Evolutionary conservation across 2,888 invertebrate genomes (phyloP).

Genomic region (Spilarctia lutea): DNA sequence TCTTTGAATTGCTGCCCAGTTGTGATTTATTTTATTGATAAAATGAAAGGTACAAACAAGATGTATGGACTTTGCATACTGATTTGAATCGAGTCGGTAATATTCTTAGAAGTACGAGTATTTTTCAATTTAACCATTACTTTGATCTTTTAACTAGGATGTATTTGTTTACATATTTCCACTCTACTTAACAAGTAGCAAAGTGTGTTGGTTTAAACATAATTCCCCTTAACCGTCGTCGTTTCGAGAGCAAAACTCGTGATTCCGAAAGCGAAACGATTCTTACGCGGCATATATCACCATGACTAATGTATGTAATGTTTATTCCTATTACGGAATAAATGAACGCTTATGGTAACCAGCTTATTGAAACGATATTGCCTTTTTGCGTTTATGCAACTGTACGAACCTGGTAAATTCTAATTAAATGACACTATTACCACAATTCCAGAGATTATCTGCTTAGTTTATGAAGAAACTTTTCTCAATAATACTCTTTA

Average conservation of each 20-base stretch:
- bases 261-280: constrained; percentile 79
- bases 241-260: constrained; percentile 79
- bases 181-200: constrained; percentile 46
- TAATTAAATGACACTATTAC: constrained; percentile 19
- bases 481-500: neutral
- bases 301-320: constrained; percentile 50
- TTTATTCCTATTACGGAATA: constrained; percentile 53
- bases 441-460: constrained; percentile 15
- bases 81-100: constrained; percentile 55
- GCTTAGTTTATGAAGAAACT: constrained; percentile 8
- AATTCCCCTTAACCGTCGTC: constrained; percentile 55
- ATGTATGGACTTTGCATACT: constrained; percentile 61
- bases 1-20: constrained; percentile 54
- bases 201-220: constrained; percentile 48
- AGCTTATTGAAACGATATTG: constrained; percentile 48
- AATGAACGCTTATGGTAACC: constrained; percentile 49
- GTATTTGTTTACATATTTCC: constrained; percentile 52
- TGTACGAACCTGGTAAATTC: constrained; percentile 18
- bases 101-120: constrained; percentile 8
- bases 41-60: constrained; percentile 69
- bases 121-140: constrained; percentile 1
- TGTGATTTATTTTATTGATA: constrained; percentile 72
- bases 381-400: constrained; percentile 50
- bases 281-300: constrained; percentile 55
- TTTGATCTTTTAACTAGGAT: constrained; percentile 1